Evolutionary conservation across 35 echinoderm and acorn worm genomes (phyloP).

Genomic region (Chiridota heheva): DNA sequence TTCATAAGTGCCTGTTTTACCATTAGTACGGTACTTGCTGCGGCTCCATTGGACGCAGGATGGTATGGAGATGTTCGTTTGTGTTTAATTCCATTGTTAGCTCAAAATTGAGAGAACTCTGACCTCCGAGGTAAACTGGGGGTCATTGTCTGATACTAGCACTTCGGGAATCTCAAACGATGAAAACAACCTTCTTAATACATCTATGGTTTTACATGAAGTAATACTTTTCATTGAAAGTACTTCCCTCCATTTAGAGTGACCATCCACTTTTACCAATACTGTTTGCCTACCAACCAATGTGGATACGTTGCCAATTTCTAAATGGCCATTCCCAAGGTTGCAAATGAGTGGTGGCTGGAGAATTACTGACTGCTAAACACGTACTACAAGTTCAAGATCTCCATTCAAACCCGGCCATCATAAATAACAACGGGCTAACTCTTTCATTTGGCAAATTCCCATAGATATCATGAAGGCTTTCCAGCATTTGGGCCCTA

Average conservation of each 20-base stretch:
- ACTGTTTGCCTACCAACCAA: slow-evolving; percentile 42
- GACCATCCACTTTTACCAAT: slow-evolving; percentile 19
- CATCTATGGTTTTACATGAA: slow-evolving; percentile 31
- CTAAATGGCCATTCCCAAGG: slow-evolving; percentile 27
- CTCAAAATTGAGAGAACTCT: slow-evolving; percentile 10
- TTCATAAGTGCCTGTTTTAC: slow-evolving; percentile 18
- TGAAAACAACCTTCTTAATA: slow-evolving; percentile 29
- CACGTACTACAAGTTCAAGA: slow-evolving; percentile 48
- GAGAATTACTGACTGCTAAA: slow-evolving; percentile 11
- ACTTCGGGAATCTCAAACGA: slow-evolving; percentile 43
- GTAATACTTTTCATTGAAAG: slow-evolving; percentile 38
- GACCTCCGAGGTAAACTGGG: slow-evolving; percentile 56
- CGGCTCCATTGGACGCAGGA: slow-evolving; percentile 42
- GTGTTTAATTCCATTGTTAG: slow-evolving; percentile 47
- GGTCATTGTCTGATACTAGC: slow-evolving; percentile 70
- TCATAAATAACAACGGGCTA: slow-evolving; percentile 46
- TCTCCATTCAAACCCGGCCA: slow-evolving; percentile 41
- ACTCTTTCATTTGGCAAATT: slow-evolving; percentile 54
- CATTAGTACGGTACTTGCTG: slow-evolving; percentile 4
- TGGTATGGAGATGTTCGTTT: slow-evolving; percentile 34
- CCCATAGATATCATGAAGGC: slow-evolving; percentile 47
- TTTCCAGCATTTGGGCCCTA: slow-evolving; percentile 20
- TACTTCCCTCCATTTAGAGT: slow-evolving; percentile 50
- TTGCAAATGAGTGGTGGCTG: slow-evolving; percentile 27
- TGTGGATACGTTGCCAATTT: slow-evolving; percentile 37